Percentiles rank a stretch among this genome's conserved stretches.
Evolutionary conservation across 2,888 invertebrate genomes (phyloP).

Genomic region (Noctua fimbriata): DNA sequence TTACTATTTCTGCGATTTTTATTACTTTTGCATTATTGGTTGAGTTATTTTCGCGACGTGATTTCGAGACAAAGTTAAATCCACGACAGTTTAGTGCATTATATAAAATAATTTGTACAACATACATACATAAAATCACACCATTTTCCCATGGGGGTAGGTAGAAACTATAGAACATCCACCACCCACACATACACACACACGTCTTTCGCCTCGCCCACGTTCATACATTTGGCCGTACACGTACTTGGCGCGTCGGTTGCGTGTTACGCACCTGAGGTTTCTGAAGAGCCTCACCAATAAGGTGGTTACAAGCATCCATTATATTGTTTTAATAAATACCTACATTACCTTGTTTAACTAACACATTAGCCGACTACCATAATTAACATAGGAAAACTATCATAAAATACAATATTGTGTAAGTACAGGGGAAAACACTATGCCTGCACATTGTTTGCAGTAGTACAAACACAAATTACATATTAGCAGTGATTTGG

Average conservation of each 20-base stretch:
- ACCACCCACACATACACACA: too few species aligned
- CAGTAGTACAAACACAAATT: background rate
- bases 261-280: background rate
- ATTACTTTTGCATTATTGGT: slow-evolving; percentile 26
- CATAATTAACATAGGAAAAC: background rate
- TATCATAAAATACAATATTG: background rate
- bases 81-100: background rate
- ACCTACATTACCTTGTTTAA: background rate
- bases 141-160: background rate
- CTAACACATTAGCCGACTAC: background rate
- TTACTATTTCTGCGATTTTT: slow-evolving; percentile 29
- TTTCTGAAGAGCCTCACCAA: background rate
- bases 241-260: too few species aligned
- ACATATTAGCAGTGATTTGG: background rate
- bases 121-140: background rate
- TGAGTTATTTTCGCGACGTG: background rate
- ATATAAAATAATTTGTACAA: background rate
- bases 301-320: background rate
- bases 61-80: slow-evolving; percentile 2
- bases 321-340: background rate
- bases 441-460: background rate
- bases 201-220: background rate
- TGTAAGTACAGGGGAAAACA: background rate
- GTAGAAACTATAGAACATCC: background rate
- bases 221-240: background rate